Evolutionary conservation across 1,140 invertebrate species (phyloP), one percentile per base, ranked within the genome.

Genomic region (Phortica variegata): DNA sequence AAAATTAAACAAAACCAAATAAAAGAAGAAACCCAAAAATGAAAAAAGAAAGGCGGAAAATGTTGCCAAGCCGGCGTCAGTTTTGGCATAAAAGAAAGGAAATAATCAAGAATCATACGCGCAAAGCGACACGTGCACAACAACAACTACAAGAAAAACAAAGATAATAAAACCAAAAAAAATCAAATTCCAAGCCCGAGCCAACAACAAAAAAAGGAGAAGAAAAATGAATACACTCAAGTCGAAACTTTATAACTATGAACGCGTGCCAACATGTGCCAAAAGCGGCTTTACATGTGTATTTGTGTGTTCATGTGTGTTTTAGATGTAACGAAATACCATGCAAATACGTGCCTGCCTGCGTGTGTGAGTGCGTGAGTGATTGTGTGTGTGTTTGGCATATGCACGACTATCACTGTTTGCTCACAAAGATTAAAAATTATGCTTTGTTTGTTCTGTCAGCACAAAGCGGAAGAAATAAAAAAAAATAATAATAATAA

Each of bases 361-460:
- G 6, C 36, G 33, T 39, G 43, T 36, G 31, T 19, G 44, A 43
- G 45, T 53, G 6, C 36, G 33, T 39, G 43, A 33, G 31, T 19
- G 44, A 43, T 43, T 53, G 47, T 47, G 36, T 48, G 36, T 40
- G 33, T 52, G 21, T 47, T 12, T 48, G 55, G 63, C 63, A 66
- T 66, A 63, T 66, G 63, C n/a, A n/a, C n/a, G n/a, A n/a, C n/a
- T 68, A 68, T 68, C 63, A 60, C 49, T 68, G 63, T 68, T 68
- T 68, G 63, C 63, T 41, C 40, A 60, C 56, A 56, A 65, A 68
- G 63, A 68, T 68, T 68, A 68, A 68, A 68, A 68, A 68, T 68
- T 68, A 68, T 68, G 65, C 57, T 69, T 68, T 66, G 62, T 66
- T 66, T 66, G 62, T 65, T 60, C 65, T 68, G 63, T 68, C 63